Percentiles rank a stretch among this genome's conserved stretches.
These are phyloP conservation scores for Drosophila colorata DNA, from an alignment of 2,888 invertebrate genomes.

Conservation along the genomic window DNA sequence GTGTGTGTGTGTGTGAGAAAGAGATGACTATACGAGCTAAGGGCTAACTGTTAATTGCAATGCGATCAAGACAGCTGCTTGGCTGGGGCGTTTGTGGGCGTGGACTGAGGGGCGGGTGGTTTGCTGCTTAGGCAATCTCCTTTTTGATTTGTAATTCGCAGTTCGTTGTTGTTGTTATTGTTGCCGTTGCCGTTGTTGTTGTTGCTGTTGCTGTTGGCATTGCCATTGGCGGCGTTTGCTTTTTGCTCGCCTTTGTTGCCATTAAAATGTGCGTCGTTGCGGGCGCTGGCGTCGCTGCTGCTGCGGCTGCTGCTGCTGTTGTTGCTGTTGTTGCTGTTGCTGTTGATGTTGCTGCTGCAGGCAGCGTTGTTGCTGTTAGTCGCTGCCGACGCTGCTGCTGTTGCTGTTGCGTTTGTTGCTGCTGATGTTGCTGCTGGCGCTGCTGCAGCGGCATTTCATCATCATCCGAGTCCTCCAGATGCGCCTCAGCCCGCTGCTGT, in stretches of 20 bases:
- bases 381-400: constrained; percentile 28
- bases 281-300: constrained; percentile 18
- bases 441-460: constrained; percentile 62
- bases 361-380: constrained; percentile 5
- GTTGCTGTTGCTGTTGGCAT: constrained; percentile 50
- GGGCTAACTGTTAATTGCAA: constrained; percentile 47
- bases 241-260: constrained; percentile 83
- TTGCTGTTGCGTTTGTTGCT: constrained; percentile 29
- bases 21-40: constrained; percentile 54
- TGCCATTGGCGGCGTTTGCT: constrained; percentile 73
- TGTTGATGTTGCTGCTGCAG: constrained; percentile 26
- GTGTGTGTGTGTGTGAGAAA: constrained; percentile 47
- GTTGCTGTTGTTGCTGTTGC: constrained; percentile 14
- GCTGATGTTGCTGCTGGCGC: constrained; percentile 45
- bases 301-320: constrained; percentile 3
- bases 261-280: constrained; percentile 48
- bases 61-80: constrained; percentile 26
- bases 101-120: not conserved
- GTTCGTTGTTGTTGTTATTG: constrained; percentile 75
- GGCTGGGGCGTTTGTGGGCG: not conserved
- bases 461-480: constrained; percentile 40
- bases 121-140: constrained; percentile 72
- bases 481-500: constrained; percentile 29
- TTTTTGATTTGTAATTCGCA: constrained; percentile 83
- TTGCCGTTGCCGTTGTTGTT: constrained; percentile 14